A percentile compares a stretch with the other conserved stretches of the same genome.
Conservation (phyloP, 2,113 vertebrate genomes). For the Pycnonotus jocosus region DNA sequence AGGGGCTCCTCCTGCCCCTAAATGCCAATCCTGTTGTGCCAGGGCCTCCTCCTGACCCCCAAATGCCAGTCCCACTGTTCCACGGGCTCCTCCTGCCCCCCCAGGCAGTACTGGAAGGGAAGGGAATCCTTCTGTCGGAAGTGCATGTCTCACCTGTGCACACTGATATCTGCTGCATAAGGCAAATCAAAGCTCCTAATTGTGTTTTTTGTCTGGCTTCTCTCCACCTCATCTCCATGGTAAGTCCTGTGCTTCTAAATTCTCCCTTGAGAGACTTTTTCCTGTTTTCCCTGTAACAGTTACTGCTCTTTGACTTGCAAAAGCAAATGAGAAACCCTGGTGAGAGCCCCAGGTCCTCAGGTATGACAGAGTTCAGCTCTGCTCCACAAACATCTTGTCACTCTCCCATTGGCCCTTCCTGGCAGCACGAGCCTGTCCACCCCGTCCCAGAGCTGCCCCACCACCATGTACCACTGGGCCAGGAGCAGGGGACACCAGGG, state of each 20-base stretch:
- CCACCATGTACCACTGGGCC: rapidly evolving
- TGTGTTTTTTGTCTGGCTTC: neutral
- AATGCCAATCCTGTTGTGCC: neutral
- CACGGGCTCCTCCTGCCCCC: neutral
- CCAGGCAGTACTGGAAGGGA: neutral
- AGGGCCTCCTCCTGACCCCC: neutral
- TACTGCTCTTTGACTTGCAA: neutral
- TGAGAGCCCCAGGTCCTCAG: neutral
- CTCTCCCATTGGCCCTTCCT: rapidly evolving
- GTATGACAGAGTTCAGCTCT: neutral
- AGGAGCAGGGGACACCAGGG: neutral
- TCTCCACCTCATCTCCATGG: neutral
- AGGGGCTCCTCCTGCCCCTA: neutral
- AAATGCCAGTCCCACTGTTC: neutral
- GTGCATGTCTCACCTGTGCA: neutral
- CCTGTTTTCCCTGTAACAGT: neutral
- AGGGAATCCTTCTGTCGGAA: neutral
- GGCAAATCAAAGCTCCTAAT: neutral
- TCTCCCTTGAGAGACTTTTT: neutral
- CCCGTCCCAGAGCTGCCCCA: neutral
- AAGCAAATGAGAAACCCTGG: neutral
- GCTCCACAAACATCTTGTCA: neutral
- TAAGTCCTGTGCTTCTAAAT: neutral
- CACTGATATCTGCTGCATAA: rapidly evolving
- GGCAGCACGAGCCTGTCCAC: rapidly evolving